Evolutionary conservation across 2,888 invertebrate genomes (phyloP), one percentile per base, ranked within the genome.

Genomic region (Thalpophila matura): DNA sequence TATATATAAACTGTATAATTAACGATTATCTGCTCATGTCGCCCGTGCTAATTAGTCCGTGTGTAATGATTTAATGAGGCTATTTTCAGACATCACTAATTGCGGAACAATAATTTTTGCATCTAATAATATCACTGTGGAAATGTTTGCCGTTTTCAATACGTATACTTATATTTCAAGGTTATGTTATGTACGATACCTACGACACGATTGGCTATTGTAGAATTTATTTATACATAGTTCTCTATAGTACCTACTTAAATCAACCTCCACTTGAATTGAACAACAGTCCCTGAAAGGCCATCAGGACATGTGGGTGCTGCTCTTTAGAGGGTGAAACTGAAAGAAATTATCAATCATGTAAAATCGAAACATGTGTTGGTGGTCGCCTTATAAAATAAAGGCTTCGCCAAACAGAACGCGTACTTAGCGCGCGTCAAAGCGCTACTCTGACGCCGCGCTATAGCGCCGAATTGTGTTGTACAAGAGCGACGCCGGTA

Each of bases 141-240:
- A 49, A 65, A 60, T 60, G 47, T 66, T 53, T 24, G 37, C 45
- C 27, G 18, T 29, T 24, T 27, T 27, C 37, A 12, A 20, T 31
- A 26, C 14, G 6, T 33, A 42, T 26, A n/a, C 29, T 10, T 1
- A 9, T 3, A 31, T 31, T 14, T 37, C 59, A 59, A 65, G 47
- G 67, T 20, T 43, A 14, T 43, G 16, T 26, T 18, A 9, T 22
- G 10, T 18, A 24, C 14, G n/a, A 43, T 22, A 33, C 46, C 45
- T 46, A 31, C n/a, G n/a, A n/a, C n/a, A n/a, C n/a, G 26, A 29
- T 6, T 16, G 10, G 10, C 14, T n/a, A 29, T 46, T 24, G 14
- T 6, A 42, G 9, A 16, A 5, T 16, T 18, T 5, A 12, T n/a
- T 27, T 56, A 46, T 29, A 65, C 24, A 14, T 29, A 33, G 9